Evolutionary conservation across 2,888 invertebrate genomes (phyloP), one percentile per base, ranked within the genome.

Genomic region (Philhelius pedissequus): DNA sequence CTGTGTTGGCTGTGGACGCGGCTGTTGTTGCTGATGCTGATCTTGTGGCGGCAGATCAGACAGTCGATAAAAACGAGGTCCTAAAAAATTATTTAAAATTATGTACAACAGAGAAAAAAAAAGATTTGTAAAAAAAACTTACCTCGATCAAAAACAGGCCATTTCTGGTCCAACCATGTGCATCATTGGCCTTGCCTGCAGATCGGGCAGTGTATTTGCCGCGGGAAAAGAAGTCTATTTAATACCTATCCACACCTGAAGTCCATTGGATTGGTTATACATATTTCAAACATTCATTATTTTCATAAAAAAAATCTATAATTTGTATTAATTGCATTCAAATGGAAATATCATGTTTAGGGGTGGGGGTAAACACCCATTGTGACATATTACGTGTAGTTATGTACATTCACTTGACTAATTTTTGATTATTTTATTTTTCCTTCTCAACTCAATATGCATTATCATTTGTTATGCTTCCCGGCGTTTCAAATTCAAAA

Each of bases 171-270:
- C 56, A 18, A 13, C 75, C 68, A 75, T 64, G 64, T 81, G 43
- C 87, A 88, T 4, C 86, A 89, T 66, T 52, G 62, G 87, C 54
- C 80, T 86, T 74, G 45, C 86, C 30, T 88, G 86, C 27, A 88
- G 84, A 87, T 94, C 93, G 50, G 94, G 91, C 93, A 94, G 92
- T 1, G 92, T 73, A 25, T 87, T 86, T 45, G 69, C 84, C 8
- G 81, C 54, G 30, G 91, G 91, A n/a, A n/a, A n/a, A n/a, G n/a
- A n/a, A n/a, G n/a, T n/a, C n/a, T n/a, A n/a, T n/a, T n/a, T n/a
- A n/a, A n/a, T n/a, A n/a, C n/a, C n/a, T n/a, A n/a, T n/a, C n/a
- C n/a, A n/a, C n/a, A n/a, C n/a, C n/a, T n/a, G n/a, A n/a, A n/a
- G n/a, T n/a, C n/a, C n/a, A n/a, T n/a, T n/a, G n/a, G n/a, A n/a